Evolutionary conservation across 1,140 invertebrate species (phyloP).

Genomic region (Drosophila neocordata): DNA sequence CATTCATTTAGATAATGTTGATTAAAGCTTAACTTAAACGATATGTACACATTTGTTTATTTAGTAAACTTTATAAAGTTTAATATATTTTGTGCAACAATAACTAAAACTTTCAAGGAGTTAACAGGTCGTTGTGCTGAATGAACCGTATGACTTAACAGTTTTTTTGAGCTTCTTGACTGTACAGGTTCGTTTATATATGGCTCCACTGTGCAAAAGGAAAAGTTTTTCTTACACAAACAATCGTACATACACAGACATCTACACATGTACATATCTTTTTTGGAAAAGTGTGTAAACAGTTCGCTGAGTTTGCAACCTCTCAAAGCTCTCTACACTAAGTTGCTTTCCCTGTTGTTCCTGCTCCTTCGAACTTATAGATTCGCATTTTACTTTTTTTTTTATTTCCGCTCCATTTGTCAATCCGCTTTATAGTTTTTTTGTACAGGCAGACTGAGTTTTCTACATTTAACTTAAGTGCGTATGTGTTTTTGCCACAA

Average conservation of each 20-base stretch:
- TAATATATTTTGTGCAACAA: neutral
- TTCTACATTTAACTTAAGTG: constrained; percentile 4
- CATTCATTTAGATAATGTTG: neutral
- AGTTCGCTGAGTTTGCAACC: constrained; percentile 50
- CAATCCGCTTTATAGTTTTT: constrained; percentile 59
- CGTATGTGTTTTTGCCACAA: no score
- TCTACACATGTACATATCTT: constrained; percentile 21
- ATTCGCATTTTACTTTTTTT: constrained; percentile 44
- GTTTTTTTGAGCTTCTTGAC: neutral
- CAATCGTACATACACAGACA: constrained; percentile 14
- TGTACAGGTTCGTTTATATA: constrained; percentile 13
- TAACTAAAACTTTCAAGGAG: neutral
- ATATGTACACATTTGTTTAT: neutral
- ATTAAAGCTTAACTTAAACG: neutral
- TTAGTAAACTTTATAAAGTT: no score
- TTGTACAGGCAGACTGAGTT: constrained; percentile 34
- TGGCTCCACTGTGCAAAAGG: constrained; percentile 23
- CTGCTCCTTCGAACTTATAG: constrained; percentile 12
- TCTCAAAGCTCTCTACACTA: constrained; percentile 43
- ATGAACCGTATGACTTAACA: neutral
- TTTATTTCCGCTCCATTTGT: constrained; percentile 72
- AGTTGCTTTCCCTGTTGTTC: constrained; percentile 21
- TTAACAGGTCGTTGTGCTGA: neutral
- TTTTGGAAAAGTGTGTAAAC: constrained; percentile 47
- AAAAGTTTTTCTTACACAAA: constrained; percentile 37